Evolutionary conservation across 2,113 vertebrate genomes (phyloP).

Genomic region (Bothrops jararaca): DNA sequence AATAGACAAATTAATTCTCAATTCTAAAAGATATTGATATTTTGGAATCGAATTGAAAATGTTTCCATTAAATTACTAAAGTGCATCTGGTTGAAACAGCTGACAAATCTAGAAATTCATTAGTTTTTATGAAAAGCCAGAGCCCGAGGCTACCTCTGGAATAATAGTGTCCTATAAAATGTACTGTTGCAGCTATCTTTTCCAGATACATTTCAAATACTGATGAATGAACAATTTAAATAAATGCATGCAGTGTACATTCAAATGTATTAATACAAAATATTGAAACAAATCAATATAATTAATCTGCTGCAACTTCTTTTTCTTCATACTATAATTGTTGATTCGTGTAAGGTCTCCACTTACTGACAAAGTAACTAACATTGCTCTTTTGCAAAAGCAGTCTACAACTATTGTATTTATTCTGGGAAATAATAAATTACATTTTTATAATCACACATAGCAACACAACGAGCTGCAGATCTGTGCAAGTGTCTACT

Average conservation of each 20-base stretch:
- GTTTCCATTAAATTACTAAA: conserved; percentile 69
- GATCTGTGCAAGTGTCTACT: background rate
- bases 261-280: conserved; percentile 58
- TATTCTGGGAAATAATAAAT: background rate
- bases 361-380: conserved; percentile 16
- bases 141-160: conserved; percentile 67
- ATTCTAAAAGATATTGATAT: conserved; percentile 75
- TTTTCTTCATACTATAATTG: conserved; percentile 46
- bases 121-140: conserved; percentile 74
- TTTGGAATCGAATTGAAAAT: conserved; percentile 68
- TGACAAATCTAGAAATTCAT: conserved; percentile 74
- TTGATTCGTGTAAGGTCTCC: conserved; percentile 32
- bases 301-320: conserved; percentile 34
- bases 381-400: background rate
- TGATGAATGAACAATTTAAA: conserved; percentile 68
- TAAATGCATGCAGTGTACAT: conserved; percentile 64
- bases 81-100: conserved; percentile 72
- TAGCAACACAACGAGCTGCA: conserved; percentile 9
- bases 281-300: conserved; percentile 62
- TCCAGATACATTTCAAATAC: conserved; percentile 64
- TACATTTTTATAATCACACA: conserved; percentile 34
- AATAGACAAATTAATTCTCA: conserved; percentile 65
- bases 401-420: conserved; percentile 6
- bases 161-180: conserved; percentile 66
- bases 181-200: conserved; percentile 61